phyloP scores from a whole-genome alignment of 2,113 vertebrate genomes.

The Bambusicola thoracicus region DNA sequence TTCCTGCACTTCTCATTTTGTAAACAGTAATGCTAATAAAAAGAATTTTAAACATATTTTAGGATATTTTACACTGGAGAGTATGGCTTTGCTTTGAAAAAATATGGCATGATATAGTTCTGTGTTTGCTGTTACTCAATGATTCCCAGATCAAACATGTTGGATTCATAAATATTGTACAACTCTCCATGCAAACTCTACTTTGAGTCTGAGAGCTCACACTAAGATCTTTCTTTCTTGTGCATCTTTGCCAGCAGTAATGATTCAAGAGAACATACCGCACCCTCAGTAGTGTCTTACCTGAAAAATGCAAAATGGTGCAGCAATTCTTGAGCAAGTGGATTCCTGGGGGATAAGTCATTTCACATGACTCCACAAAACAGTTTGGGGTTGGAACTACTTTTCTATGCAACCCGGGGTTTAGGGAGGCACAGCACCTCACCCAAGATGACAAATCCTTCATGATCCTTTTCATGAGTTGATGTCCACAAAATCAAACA shows the following conservation, averaged over 20 bases:
- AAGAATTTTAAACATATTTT: conserved; percentile 10
- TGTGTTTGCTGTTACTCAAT: conserved; percentile 21
- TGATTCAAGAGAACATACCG: neutral
- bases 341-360: neutral
- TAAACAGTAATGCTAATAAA: neutral
- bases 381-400: neutral
- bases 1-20: neutral
- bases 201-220: neutral
- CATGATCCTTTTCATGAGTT: neutral
- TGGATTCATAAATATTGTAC: conserved; percentile 53
- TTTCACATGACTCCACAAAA: neutral
- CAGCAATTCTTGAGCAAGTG: neutral
- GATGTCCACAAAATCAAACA: neutral
- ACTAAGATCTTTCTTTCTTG: neutral
- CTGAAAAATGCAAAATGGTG: neutral
- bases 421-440: neutral
- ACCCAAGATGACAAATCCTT: neutral
- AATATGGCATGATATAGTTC: neutral
- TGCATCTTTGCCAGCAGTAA: neutral
- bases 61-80: neutral
- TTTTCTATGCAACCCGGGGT: neutral
- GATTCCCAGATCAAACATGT: conserved; percentile 18
- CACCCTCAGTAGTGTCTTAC: neutral
- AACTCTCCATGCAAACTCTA: neutral
- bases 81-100: neutral